Base-by-base conservation (phyloP, 2,797 vertebrate genomes). In the Gymnothorax javanicus region DNA sequence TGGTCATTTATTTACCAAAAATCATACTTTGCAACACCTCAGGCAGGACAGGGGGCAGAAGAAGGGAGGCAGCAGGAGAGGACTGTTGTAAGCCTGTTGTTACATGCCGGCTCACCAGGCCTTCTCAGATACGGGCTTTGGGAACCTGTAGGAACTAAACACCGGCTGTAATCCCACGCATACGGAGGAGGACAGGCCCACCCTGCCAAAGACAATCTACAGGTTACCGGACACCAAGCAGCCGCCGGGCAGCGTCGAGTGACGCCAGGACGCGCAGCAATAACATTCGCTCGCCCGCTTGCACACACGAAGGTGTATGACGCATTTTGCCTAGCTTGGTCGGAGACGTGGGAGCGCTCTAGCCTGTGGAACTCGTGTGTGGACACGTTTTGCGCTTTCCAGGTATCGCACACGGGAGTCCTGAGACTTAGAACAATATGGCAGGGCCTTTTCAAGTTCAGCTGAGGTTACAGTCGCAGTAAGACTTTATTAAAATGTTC, bases 41-140 rank as follows among this genome's bases (percentile, higher is more conserved):
- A 8, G 33, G 77, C 8, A 52, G n/a, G 20, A 56, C 2, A 23
- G 27, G 56, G 50, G 84, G 82, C 25, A 69, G 52, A 86, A 82
- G 33, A 77, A 43, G 62, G 84, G 3, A 27, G 7, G 83, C 23
- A 54, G 52, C 9, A 7, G 59, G 5, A 17, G 75, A 17, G 20
- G 23, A 79, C 7, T 33, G 11, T 12, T 13, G 11, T 27, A 54
- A 84, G 85, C 82, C 71, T 89, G 90, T 64, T 86, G 77, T 87
- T 87, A 92, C 90, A 90, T 1, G 90, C 58, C 33, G 86, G 50
- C 79, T 90, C 88, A 90, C 90, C 89, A 79, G 86, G 87, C 71
- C 88, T 86, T 83, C 8, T 27, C 64, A 13, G 89, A 91, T 89
- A 90, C 52, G 85, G 59, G 81, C 50, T 90, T 86, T 79, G 71